Evolutionary conservation across 2,113 vertebrate species (phyloP).

Genomic region (Thymallus thymallus): DNA sequence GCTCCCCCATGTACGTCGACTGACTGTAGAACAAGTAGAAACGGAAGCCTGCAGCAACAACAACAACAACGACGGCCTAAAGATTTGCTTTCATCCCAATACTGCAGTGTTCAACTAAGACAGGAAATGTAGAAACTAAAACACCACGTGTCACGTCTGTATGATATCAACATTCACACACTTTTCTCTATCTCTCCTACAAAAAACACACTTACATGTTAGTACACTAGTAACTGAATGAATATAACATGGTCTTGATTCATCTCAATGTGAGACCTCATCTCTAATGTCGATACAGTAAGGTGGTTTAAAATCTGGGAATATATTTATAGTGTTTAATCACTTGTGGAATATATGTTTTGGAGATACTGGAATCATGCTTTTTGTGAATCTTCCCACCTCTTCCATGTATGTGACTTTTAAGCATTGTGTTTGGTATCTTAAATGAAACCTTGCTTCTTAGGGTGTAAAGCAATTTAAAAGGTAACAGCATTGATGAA

Average conservation of each 20-base stretch:
- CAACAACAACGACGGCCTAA: slow-evolving; percentile 70
- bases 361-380: slow-evolving; percentile 75
- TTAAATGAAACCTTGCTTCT: slow-evolving; percentile 61
- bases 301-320: slow-evolving; percentile 75
- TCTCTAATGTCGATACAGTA: slow-evolving; percentile 79
- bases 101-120: slow-evolving; percentile 78
- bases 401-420: slow-evolving; percentile 62
- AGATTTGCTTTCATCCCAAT: slow-evolving; percentile 79
- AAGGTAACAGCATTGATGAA: slow-evolving; percentile 31
- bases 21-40: slow-evolving; percentile 72
- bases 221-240: slow-evolving; percentile 66
- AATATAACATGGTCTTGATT: slow-evolving; percentile 74
- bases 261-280: slow-evolving; percentile 73
- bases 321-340: slow-evolving; percentile 83
- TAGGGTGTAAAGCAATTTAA: slow-evolving; percentile 50
- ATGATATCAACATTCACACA: slow-evolving; percentile 75
- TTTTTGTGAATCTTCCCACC: slow-evolving; percentile 60
- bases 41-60: slow-evolving; percentile 29
- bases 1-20: slow-evolving; percentile 96
- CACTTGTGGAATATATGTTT: slow-evolving; percentile 77
- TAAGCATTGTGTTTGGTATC: slow-evolving; percentile 67
- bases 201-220: slow-evolving; percentile 43
- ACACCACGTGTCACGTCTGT: slow-evolving; percentile 86
- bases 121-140: slow-evolving; percentile 50
- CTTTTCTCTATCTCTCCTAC: slow-evolving; percentile 25